phyloP scores from a whole-genome alignment of 1,140 invertebrate genomes.

The Drosophila repleta region DNA sequence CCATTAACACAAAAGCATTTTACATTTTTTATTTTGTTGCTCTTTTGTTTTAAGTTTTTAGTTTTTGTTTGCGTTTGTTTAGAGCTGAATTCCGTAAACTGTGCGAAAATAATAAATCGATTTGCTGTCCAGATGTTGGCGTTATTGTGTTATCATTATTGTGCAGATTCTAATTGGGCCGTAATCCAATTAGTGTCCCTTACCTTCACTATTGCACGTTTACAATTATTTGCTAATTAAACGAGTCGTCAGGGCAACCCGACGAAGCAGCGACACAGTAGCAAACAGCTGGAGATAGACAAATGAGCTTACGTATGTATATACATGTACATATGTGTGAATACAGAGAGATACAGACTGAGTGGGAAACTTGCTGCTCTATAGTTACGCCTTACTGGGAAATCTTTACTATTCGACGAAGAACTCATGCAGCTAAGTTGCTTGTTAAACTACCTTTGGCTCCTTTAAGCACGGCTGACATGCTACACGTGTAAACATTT shows the following conservation, averaged over 20 bases:
- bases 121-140: neutral
- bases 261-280: too few relatives aligned
- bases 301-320: too few relatives aligned
- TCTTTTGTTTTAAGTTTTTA: conserved; percentile 3
- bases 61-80: neutral
- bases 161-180: too few relatives aligned
- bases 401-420: too few relatives aligned
- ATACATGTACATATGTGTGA: too few relatives aligned
- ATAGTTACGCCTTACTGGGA: too few relatives aligned
- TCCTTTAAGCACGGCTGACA: neutral
- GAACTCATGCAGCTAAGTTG: neutral
- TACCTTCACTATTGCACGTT: neutral
- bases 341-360: too few relatives aligned
- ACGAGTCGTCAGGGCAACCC: neutral
- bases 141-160: too few relatives aligned
- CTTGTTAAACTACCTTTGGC: neutral
- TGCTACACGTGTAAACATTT: neutral
- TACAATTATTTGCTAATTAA: neutral
- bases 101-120: too few relatives aligned
- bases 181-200: too few relatives aligned
- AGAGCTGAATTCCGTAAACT: conserved; percentile 8
- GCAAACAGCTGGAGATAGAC: too few relatives aligned
- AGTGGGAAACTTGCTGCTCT: too few relatives aligned
- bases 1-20: conserved; percentile 20
- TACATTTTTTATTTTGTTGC: neutral